Evolutionary conservation across 2,888 invertebrate species (phyloP), one percentile per base, ranked within the genome.

Genomic region (Rotaria sp.): DNA sequence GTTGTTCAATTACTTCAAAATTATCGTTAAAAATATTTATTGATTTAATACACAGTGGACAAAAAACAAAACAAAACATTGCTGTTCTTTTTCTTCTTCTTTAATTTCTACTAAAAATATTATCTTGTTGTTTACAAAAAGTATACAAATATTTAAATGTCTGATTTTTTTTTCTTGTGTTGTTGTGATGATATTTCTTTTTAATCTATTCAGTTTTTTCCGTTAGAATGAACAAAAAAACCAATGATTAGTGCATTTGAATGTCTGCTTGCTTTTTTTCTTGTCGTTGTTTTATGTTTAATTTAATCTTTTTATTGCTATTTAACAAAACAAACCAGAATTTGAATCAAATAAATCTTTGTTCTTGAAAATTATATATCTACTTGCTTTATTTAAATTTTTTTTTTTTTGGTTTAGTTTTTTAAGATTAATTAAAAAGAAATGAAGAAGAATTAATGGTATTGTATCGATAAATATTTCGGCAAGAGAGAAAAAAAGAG

Each of bases 1-100:
- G 87, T 87, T 67, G 35, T 87, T 11, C 75, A 85, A 80, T 67
- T 87, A 38, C 26, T 87, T 21, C 75, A 85, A 85, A 86, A n/a
- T n/a, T 84, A 84, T 80, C 18, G 35, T 5, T 80, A 80, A 45
- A 35, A 21, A 21, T 21, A 30, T 67, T 30, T n/a, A 10, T 30
- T 30, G 2, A n/a, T 30, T n/a, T 30, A n/a, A 67, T 15, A 24
- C 57, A 35, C 67, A 35, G 67, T 67, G 35, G 35, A 18, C 35
- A 80, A 80, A 80, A 10, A 26, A n/a, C n/a, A 41, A 75, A 41
- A 30, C 3, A 18, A 52, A 3, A 52, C 52, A 24, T 7, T 24
- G 21, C 3, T 15, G 30, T 59, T 18, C 1, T 35, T 67, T 67
- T n/a, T 13, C 2, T 35, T 67, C 26, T 45, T 45, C 30, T 30